phyloP scores from a whole-genome alignment of 2,797 vertebrate species.

The Phrynocephalus forsythii region DNA sequence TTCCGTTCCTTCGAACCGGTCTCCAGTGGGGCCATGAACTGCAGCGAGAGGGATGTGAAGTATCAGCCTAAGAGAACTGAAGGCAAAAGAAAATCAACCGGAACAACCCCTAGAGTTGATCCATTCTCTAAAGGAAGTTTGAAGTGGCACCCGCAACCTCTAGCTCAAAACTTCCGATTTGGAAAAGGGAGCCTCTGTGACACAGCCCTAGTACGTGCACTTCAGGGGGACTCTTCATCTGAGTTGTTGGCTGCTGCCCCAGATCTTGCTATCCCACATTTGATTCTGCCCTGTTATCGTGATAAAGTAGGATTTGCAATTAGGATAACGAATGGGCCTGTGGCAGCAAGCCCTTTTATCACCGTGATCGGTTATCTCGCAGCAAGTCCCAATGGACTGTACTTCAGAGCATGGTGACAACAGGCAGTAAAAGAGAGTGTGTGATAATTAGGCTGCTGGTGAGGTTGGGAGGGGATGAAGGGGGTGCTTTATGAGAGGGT shows the following conservation, averaged over 20 bases:
- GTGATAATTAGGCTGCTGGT: constrained; percentile 39
- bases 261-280: not conserved
- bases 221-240: not conserved
- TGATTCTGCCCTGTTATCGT: constrained; percentile 33
- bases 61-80: no score
- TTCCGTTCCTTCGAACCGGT: no score
- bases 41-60: no score
- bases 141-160: no score
- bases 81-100: not conserved
- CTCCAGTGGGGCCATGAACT: no score
- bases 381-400: not conserved
- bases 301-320: constrained; percentile 26
- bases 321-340: constrained; percentile 27
- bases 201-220: not conserved
- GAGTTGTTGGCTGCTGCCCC: constrained; percentile 7
- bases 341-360: constrained; percentile 22
- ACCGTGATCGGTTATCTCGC: constrained; percentile 31
- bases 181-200: not conserved
- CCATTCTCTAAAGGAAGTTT: not conserved
- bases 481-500: not conserved
- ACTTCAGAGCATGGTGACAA: not conserved
- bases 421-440: constrained; percentile 9
- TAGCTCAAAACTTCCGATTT: not conserved
- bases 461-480: not conserved
- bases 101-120: not conserved